A percentile compares a stretch with the other conserved stretches of the same genome.
These are phyloP conservation scores for Hyles euphorbiae DNA, from an alignment of 1,140 invertebrate species.

Conservation along the genomic window DNA sequence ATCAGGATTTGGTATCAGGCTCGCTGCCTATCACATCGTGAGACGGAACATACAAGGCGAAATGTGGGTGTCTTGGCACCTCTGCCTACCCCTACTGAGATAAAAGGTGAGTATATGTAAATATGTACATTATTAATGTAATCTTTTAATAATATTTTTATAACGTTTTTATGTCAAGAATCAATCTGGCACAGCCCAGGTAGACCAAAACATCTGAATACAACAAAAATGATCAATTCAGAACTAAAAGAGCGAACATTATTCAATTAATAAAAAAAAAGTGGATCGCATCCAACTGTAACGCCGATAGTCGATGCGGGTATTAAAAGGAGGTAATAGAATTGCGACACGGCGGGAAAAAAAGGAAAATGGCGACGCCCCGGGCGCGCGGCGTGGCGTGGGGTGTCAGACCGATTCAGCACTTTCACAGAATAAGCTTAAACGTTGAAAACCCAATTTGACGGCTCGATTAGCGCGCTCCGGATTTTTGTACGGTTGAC, in stretches of 20 bases:
- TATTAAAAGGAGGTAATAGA: constrained; percentile 32
- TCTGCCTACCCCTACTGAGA: no score
- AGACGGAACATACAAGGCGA: no score
- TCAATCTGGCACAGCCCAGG: no score
- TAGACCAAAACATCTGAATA: constrained; percentile 5
- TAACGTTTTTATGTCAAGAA: no score
- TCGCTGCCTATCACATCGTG: no score
- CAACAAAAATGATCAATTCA: constrained; percentile 11
- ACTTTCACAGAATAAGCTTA: constrained; percentile 51
- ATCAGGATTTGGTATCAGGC: no score
- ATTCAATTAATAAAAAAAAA: constrained; percentile 26
- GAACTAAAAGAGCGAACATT: constrained; percentile 6
- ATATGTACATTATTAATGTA: no score
- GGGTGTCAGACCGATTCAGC: constrained; percentile 45
- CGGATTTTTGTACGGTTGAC: constrained; percentile 25
- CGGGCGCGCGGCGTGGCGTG: constrained; percentile 21
- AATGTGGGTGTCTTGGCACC: no score
- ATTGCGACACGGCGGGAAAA: constrained; percentile 26
- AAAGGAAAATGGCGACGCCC: constrained; percentile 38
- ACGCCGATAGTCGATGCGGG: constrained; percentile 23
- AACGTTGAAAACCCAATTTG: constrained; percentile 63
- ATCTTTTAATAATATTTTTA: no score
- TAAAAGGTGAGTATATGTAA: no score
- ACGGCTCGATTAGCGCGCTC: constrained; percentile 57
- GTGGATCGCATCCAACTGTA: constrained; percentile 20